Conservation (phyloP, 2,113 vertebrate genomes). For the Apeltes quadracus region DNA sequence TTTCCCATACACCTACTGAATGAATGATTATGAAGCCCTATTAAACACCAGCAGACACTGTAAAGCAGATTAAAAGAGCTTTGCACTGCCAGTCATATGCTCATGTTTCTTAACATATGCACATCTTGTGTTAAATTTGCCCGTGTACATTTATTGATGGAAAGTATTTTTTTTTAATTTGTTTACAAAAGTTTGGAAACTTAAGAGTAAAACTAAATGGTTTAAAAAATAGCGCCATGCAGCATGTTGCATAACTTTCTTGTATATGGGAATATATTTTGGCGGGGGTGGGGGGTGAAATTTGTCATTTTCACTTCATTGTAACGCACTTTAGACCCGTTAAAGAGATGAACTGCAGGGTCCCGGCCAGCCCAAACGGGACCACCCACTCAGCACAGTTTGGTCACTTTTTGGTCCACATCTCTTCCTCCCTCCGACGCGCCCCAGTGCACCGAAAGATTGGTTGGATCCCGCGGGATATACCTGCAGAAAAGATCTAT, state of each 20-base stretch:
- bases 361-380: constrained; percentile 35
- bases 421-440: constrained; percentile 24
- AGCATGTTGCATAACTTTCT: neutral
- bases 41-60: constrained; percentile 70
- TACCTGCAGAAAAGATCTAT: neutral
- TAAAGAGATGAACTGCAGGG: constrained; percentile 60
- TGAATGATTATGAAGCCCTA: constrained; percentile 76
- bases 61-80: constrained; percentile 62
- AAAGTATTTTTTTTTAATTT: neutral
- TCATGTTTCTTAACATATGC: constrained; percentile 13
- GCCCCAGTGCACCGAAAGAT: neutral
- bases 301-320: constrained; percentile 65
- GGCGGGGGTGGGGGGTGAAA: constrained; percentile 41
- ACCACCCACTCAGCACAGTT: constrained; percentile 77
- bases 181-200: neutral
- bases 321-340: constrained; percentile 62
- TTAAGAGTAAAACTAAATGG: neutral
- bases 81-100: constrained; percentile 35
- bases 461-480: constrained; percentile 9
- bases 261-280: neutral
- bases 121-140: neutral
- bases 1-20: constrained; percentile 79
- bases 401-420: constrained; percentile 55
- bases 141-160: neutral
- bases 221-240: neutral